Conservation (phyloP, 2,888 invertebrate species). For the Entomobrya multifasciata region DNA sequence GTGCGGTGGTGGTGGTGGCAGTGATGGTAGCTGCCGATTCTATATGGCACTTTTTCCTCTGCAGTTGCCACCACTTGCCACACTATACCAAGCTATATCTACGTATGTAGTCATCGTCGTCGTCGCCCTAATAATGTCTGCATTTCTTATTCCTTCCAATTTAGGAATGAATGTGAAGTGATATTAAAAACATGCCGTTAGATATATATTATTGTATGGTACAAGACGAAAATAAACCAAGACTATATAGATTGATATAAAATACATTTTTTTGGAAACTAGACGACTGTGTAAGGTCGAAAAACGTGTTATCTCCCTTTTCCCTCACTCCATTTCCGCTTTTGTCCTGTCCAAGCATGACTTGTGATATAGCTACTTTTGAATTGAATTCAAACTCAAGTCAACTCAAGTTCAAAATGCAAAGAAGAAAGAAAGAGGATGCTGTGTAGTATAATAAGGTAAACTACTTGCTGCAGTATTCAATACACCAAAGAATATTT, state of each 20-base stretch:
- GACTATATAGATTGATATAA: neutral
- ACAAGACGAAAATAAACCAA: too few relatives aligned
- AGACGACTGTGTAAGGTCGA: slow-evolving; percentile 44
- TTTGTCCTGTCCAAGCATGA: neutral
- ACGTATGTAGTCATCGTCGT: too few relatives aligned
- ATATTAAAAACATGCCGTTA: slow-evolving; percentile 37
- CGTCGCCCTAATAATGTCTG: slow-evolving; percentile 14
- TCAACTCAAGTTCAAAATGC: slow-evolving; percentile 45
- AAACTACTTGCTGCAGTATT: neutral
- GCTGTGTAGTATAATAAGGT: too few relatives aligned
- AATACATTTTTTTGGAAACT: neutral
- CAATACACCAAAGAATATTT: too few relatives aligned
- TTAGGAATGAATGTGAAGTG: slow-evolving; percentile 38
- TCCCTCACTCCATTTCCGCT: slow-evolving; percentile 5
- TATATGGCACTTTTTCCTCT: neutral
- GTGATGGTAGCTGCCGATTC: neutral
- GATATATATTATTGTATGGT: too few relatives aligned
- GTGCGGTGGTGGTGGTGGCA: too few relatives aligned
- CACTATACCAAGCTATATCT: too few relatives aligned
- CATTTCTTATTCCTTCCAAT: slow-evolving; percentile 39
- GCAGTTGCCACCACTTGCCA: too few relatives aligned
- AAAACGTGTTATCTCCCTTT: neutral
- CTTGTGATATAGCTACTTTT: too few relatives aligned
- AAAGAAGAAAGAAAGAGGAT: neutral
- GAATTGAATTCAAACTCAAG: too few relatives aligned